Evolutionary conservation across 2,888 invertebrate species (phyloP), one percentile per base, ranked within the genome.

Genomic region (Thereva unica): DNA sequence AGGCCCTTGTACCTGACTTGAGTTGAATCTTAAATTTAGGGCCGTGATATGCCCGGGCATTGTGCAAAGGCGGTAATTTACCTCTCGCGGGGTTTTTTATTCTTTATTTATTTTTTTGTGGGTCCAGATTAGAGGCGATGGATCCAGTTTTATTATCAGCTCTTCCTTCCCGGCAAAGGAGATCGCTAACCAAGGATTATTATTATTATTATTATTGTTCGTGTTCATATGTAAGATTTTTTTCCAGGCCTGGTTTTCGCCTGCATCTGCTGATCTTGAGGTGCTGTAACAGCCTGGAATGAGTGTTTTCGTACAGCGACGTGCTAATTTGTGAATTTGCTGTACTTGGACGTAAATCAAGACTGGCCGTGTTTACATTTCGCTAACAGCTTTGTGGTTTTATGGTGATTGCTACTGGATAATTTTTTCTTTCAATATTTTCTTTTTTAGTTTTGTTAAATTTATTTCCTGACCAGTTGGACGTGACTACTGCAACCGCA

Each of bases 71-170:
- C 47, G 45, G 68, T 54, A 68, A 68, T 68, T 68, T 65, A 65
- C 34, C 57, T 65, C 45, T 59, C 38, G 50, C 59, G 42, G 63
- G 23, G 23, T 23, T 65, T 65, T 52, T 55, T 56, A 44, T 64
- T 67, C 12, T 23, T 59, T 54, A 53, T 35, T 64, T 65, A 64
- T 68, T 57, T 65, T 68, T 59, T 68, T 68, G 64, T 68, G 68
- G 64, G 68, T 64, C 65, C 67, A 55, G n/a, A 47, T 47, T 8
- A 56, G 44, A 37, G 52, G 50, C 35, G 49, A 67, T 50, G 67
- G 56, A 67, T 45, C 64, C 56, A 64, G 56, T 67, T 55, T 67
- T 37, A 64, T 64, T 52, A 38, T 57, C 37, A 57, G 64, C 57
- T 57, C 52, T 42, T 64, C 12, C 53, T n/a, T 6, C 7, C 9